Conservation (phyloP, 2,888 invertebrate genomes). For the Capitulum mitella region DNA sequence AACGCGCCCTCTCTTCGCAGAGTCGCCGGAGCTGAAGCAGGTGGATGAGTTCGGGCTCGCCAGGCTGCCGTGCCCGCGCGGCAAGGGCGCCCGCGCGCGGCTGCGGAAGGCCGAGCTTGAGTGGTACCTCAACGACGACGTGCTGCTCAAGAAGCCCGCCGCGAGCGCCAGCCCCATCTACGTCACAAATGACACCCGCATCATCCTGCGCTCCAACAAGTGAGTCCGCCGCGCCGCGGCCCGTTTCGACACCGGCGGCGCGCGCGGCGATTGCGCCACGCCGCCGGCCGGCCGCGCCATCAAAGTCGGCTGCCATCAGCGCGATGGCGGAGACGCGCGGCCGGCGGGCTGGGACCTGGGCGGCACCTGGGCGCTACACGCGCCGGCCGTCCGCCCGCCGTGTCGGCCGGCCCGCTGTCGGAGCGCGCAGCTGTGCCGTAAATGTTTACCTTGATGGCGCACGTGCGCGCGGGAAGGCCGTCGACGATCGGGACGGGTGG, state of each 20-base stretch:
- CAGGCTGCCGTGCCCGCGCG: background rate
- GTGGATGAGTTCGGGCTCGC: background rate
- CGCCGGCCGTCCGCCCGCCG: too few species aligned
- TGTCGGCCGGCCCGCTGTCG: too few species aligned
- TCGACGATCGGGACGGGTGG: too few species aligned
- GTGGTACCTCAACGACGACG: background rate
- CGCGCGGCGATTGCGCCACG: background rate
- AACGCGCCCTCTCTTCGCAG: background rate
- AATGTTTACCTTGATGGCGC: too few species aligned
- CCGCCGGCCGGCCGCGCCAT: background rate
- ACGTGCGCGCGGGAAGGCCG: too few species aligned
- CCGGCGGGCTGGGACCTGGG: too few species aligned
- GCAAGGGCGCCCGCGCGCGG: background rate
- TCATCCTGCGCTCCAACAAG: background rate
- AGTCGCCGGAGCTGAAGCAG: background rate
- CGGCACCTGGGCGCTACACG: too few species aligned
- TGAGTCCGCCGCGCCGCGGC: background rate
- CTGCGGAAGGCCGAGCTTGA: background rate
- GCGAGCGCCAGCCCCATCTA: background rate
- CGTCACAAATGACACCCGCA: background rate
- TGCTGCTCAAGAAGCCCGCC: background rate
- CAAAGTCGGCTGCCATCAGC: background rate
- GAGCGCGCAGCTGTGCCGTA: background rate
- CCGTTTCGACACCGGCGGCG: background rate
- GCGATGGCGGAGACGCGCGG: too few species aligned